Base-by-base conservation (phyloP, 2,797 vertebrate genomes). In the Molothrus ater region DNA sequence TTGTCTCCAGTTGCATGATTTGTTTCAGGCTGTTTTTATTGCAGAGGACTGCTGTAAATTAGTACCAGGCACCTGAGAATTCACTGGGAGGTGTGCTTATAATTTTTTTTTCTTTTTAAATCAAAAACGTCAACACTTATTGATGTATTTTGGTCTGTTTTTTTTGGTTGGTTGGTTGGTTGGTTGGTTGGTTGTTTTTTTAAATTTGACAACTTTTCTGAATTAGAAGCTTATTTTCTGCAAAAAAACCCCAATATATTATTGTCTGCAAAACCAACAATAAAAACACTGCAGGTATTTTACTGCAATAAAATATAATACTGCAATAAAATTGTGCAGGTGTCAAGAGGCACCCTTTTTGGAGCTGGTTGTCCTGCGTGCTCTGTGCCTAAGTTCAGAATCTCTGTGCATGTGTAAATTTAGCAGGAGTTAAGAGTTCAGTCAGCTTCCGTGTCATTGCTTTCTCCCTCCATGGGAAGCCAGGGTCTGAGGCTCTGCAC, bases 381-480 rank as follows among this genome's bases (percentile, higher is more conserved):
- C 64, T 80, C 26, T 24, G 36, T 3, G 7, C 36, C 25, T 22
- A 29, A 43, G 36, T n/a, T 68, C 68, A 64, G 73, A 70, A 69
- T 51, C 47, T 73, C 38, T n/a, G 21, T 19, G 15, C 76, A 9
- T 9, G 20, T 32, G 40, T n/a, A 43, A 74, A 83, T 92, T 60
- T 13, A 74, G 28, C 31, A 32, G 42, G 26, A 69, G 48, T 28
- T 26, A 14, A 42, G 40, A 50, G 17, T 85, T 88, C 21, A 59
- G 42, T 20, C 80, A 71, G 45, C 13, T 32, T 38, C 60, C 57
- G 0, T 88, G 93, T 89, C 84, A 92, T 87, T 94, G 60, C 75
- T 88, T 89, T 92, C 74, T 94, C 92, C 86, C 93, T 91, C 94
- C 34, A 7, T 51, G 75, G 71, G 94, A 95, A 82, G 88, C 75